These are phyloP conservation scores for Eumacrocentrus americanus DNA, from an alignment of 2,888 invertebrate species.

Conservation along the genomic window DNA sequence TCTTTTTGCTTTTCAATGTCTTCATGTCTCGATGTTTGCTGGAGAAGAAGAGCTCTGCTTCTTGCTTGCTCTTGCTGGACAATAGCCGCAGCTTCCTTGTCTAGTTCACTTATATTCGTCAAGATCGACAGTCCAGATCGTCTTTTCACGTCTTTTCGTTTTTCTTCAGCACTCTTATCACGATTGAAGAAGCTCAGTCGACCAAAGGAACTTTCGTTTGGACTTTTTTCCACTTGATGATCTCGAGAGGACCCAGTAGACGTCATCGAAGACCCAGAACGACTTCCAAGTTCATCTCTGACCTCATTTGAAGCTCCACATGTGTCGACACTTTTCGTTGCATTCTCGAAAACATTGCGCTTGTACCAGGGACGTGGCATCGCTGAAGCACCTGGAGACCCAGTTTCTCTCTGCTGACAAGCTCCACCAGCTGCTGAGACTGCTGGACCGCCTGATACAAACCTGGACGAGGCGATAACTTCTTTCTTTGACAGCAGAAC, in stretches of 20 bases:
- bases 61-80: slow-evolving; percentile 66
- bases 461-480: background rate
- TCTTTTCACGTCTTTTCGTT: slow-evolving; percentile 62
- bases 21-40: slow-evolving; percentile 36
- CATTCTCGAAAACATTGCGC: slow-evolving; percentile 62
- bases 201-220: slow-evolving; percentile 60
- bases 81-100: slow-evolving; percentile 79
- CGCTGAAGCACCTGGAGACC: slow-evolving; percentile 40
- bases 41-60: slow-evolving; percentile 47
- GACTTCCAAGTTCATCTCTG: background rate
- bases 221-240: background rate
- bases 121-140: slow-evolving; percentile 69
- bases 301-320: background rate
- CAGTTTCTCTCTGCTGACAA: slow-evolving; percentile 30
- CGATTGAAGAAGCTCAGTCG: slow-evolving; percentile 59
- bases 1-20: slow-evolving; percentile 38
- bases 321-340: slow-evolving; percentile 23
- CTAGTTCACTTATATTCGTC: slow-evolving; percentile 80
- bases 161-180: slow-evolving; percentile 45
- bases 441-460: background rate
- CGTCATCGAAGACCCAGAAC: background rate
- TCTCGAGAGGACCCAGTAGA: background rate
- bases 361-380: slow-evolving; percentile 73
- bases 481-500: slow-evolving; percentile 49
- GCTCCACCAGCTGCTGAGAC: slow-evolving; percentile 12